Evolutionary conservation across 64 coral and sea anemone species (phyloP).

Genomic region (Actinia equina): DNA sequence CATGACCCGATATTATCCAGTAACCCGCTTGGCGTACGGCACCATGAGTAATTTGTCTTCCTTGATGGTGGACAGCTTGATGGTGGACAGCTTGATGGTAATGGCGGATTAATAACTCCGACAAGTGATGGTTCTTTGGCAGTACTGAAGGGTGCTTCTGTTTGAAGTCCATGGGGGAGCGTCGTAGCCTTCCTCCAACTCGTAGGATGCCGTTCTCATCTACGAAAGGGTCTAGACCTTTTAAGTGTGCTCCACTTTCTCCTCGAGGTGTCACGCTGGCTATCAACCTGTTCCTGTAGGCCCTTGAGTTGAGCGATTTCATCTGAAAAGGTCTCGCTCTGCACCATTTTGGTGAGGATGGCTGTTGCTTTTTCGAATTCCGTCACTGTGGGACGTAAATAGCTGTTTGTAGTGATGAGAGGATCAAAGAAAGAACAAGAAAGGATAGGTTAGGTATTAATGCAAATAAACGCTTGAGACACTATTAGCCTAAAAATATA

Average conservation of each 20-base stretch:
- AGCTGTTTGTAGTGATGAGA: background rate
- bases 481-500: no score
- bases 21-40: constrained; percentile 40
- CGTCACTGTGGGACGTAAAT: background rate
- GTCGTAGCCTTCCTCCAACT: constrained; percentile 41
- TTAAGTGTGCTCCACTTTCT: background rate
- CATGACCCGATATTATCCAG: constrained; percentile 32
- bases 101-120: constrained; percentile 9
- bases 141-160: constrained; percentile 34
- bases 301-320: background rate
- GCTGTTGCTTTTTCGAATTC: background rate
- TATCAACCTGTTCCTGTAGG: background rate
- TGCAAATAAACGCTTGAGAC: no score
- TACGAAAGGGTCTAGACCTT: constrained; percentile 31
- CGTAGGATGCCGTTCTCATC: constrained; percentile 21
- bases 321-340: constrained; percentile 22
- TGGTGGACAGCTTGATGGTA: constrained; percentile 41
- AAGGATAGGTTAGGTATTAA: no score
- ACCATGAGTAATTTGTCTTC: constrained; percentile 13
- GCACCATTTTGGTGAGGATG: background rate
- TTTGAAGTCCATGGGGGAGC: constrained; percentile 7
- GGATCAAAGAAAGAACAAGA: background rate
- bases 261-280: background rate
- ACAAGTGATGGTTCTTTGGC: constrained; percentile 29
- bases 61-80: constrained; percentile 33